Conservation (phyloP, 2,113 vertebrate species). For the Corynorhinus townsendii region DNA sequence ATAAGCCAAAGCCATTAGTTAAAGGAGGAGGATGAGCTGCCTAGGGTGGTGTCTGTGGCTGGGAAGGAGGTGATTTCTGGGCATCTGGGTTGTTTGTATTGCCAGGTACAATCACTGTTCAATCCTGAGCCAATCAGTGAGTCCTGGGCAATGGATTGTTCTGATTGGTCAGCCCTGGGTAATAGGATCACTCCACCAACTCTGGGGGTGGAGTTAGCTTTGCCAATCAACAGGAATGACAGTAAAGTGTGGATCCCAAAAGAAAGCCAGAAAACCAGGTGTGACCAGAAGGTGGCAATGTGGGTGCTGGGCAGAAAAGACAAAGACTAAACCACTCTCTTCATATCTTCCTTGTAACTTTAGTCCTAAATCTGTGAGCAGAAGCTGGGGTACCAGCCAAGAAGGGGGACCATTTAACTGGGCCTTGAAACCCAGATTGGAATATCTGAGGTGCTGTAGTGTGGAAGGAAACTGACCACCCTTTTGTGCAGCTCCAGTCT, state of each 20-base stretch:
- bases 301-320: not conserved
- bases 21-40: not conserved
- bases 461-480: not conserved
- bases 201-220: not conserved
- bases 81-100: not conserved
- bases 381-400: not conserved
- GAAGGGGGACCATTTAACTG: not conserved
- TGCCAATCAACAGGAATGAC: not conserved
- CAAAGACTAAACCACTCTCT: not conserved
- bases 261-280: not conserved
- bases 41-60: rapidly evolving
- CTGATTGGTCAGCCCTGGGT: not conserved
- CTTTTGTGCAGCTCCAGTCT: not conserved
- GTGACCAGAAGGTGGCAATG: not conserved
- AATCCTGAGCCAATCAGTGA: not conserved
- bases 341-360: rapidly evolving
- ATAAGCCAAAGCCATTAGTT: not conserved
- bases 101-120: not conserved
- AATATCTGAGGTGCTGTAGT: not conserved
- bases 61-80: too few species aligned
- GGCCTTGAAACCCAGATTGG: not conserved
- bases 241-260: not conserved
- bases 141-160: not conserved
- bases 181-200: not conserved
- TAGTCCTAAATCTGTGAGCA: not conserved